Conservation (phyloP, 2,113 vertebrate genomes). For the Regulus satrapa region DNA sequence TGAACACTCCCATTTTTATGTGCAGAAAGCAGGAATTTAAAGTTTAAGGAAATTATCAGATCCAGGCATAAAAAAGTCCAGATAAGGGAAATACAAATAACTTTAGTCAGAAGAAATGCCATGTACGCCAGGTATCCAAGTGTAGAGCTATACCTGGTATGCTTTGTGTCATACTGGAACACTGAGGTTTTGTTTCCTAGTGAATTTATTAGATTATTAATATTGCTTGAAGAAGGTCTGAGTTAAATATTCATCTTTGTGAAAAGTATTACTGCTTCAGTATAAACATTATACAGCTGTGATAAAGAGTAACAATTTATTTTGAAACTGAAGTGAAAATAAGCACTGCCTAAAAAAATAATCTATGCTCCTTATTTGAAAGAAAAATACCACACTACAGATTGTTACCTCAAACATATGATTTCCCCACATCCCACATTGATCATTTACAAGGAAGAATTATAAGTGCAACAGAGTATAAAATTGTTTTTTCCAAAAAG, state of each 20-base stretch:
- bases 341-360: background rate
- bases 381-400: background rate
- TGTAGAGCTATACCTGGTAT: background rate
- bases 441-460: background rate
- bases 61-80: background rate
- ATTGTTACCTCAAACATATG: background rate
- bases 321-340: slow-evolving; percentile 21
- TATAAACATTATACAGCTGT: background rate
- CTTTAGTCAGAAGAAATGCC: background rate
- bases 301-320: slow-evolving; percentile 22
- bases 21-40: background rate
- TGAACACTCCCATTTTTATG: background rate
- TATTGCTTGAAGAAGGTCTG: background rate
- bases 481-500: background rate
- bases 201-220: background rate
- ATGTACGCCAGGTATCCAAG: background rate
- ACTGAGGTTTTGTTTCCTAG: background rate
- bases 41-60: background rate
- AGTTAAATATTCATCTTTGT: background rate
- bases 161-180: background rate
- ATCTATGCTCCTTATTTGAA: background rate
- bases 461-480: background rate
- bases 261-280: background rate
- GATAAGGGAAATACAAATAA: background rate
- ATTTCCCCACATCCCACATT: background rate